Percentiles rank a stretch among this genome's conserved stretches.
Conservation (phyloP, 2,113 vertebrate genomes). For the Grallaria varia region DNA sequence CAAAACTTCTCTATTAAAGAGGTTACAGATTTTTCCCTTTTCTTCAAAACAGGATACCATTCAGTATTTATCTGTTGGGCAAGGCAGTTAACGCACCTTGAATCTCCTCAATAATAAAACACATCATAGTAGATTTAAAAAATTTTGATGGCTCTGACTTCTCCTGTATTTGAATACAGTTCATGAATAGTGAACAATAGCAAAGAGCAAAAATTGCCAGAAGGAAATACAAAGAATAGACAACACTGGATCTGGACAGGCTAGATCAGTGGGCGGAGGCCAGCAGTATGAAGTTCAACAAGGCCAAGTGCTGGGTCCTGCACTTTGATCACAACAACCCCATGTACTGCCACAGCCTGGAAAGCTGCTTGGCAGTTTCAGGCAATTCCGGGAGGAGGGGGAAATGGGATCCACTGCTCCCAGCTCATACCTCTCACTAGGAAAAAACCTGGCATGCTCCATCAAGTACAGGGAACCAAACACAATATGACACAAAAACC, state of each 20-base stretch:
- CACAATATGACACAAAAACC: neutral
- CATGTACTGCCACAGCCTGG: neutral
- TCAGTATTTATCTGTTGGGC: neutral
- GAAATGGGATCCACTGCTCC: neutral
- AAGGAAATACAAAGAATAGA: neutral
- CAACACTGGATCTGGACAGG: neutral
- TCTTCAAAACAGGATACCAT: neutral
- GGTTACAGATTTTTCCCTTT: neutral
- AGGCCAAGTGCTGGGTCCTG: fast-evolving
- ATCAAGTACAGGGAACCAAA: neutral
- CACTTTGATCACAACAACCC: neutral
- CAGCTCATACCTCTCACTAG: neutral
- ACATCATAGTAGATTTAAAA: neutral
- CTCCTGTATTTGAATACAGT: neutral
- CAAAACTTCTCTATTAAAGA: neutral
- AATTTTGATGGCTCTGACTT: neutral
- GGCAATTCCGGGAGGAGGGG: neutral
- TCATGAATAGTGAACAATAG: neutral
- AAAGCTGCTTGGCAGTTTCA: neutral
- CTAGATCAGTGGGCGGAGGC: neutral
- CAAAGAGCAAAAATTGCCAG: neutral
- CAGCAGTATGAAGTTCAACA: neutral
- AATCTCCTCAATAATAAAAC: neutral
- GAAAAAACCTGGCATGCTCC: neutral
- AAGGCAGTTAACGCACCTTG: neutral